A percentile compares a stretch with the other conserved stretches of the same genome.
These are phyloP conservation scores for Limnothrissa miodon DNA, from an alignment of 2,113 vertebrate genomes.

Conservation along the genomic window DNA sequence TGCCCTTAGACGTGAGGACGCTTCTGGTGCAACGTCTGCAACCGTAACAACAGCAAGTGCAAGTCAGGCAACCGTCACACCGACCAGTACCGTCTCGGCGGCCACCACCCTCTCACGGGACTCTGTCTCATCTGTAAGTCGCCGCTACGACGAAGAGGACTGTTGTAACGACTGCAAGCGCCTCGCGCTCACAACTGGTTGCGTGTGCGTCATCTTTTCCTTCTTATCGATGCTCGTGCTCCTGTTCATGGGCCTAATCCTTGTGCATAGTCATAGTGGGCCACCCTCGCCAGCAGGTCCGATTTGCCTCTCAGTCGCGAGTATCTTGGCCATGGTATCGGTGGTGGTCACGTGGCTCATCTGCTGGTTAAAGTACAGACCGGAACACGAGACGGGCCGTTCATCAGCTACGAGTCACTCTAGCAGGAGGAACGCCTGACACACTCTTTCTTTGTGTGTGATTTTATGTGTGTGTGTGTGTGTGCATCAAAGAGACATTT, in stretches of 20 bases:
- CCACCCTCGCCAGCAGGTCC: slow-evolving; percentile 86
- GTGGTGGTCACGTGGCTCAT: slow-evolving; percentile 91
- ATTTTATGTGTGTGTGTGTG: background rate
- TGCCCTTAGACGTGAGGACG: slow-evolving; percentile 70
- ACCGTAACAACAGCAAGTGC: slow-evolving; percentile 38
- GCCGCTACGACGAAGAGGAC: slow-evolving; percentile 71
- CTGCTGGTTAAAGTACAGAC: slow-evolving; percentile 91
- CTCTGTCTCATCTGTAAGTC: slow-evolving; percentile 54
- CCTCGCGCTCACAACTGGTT: slow-evolving; percentile 86
- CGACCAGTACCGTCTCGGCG: slow-evolving; percentile 74
- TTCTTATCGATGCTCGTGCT: slow-evolving; percentile 91
- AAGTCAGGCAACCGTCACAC: slow-evolving; percentile 60
- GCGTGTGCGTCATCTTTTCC: slow-evolving; percentile 90
- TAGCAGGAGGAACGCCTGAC: slow-evolving; percentile 72
- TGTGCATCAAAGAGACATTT: background rate
- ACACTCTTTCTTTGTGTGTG: background rate
- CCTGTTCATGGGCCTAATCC: slow-evolving; percentile 91
- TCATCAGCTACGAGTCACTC: slow-evolving; percentile 64
- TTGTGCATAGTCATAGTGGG: slow-evolving; percentile 85
- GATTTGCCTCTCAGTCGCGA: slow-evolving; percentile 87
- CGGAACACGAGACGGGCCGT: slow-evolving; percentile 73
- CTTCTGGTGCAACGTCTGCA: slow-evolving; percentile 41
- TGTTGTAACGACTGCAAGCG: slow-evolving; percentile 86
- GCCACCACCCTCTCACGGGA: slow-evolving; percentile 79
- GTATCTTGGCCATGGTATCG: slow-evolving; percentile 89